A percentile compares a stretch with the other conserved stretches of the same genome.
Conservation (phyloP, 2,797 vertebrate genomes). For the Denticeps clupeoides region DNA sequence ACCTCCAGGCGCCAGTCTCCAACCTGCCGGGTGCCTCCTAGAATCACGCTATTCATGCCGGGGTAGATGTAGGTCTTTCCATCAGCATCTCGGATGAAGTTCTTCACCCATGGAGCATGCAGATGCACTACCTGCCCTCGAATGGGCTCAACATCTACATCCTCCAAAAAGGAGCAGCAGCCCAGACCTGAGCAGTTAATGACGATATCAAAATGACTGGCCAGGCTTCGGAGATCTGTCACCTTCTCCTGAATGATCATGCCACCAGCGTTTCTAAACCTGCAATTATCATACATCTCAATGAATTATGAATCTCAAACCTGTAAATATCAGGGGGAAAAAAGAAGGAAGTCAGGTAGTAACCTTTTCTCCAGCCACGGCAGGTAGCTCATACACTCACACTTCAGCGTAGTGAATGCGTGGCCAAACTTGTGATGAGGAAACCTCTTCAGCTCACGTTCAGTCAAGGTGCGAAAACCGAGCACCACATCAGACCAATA, state of each 20-base stretch:
- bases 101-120: constrained; percentile 79
- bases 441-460: constrained; percentile 70
- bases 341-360: too few species aligned
- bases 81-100: constrained; percentile 73
- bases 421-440: constrained; percentile 70
- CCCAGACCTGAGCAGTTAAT: constrained; percentile 83
- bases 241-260: constrained; percentile 54
- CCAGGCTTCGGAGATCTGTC: constrained; percentile 63
- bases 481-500: constrained; percentile 78
- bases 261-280: constrained; percentile 63
- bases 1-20: constrained; percentile 60
- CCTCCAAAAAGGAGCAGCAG: constrained; percentile 58
- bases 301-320: background rate
- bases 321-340: background rate
- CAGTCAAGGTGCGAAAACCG: constrained; percentile 71
- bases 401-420: constrained; percentile 77
- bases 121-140: constrained; percentile 80
- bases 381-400: constrained; percentile 73
- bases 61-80: constrained; percentile 80
- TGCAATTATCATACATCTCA: constrained; percentile 28
- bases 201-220: constrained; percentile 59
- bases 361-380: constrained; percentile 83
- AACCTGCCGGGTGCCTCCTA: constrained; percentile 76
- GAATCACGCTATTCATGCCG: constrained; percentile 53
- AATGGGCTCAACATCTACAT: constrained; percentile 55